Conservation (phyloP, 2,797 vertebrate genomes). For the Chanos chanos region DNA sequence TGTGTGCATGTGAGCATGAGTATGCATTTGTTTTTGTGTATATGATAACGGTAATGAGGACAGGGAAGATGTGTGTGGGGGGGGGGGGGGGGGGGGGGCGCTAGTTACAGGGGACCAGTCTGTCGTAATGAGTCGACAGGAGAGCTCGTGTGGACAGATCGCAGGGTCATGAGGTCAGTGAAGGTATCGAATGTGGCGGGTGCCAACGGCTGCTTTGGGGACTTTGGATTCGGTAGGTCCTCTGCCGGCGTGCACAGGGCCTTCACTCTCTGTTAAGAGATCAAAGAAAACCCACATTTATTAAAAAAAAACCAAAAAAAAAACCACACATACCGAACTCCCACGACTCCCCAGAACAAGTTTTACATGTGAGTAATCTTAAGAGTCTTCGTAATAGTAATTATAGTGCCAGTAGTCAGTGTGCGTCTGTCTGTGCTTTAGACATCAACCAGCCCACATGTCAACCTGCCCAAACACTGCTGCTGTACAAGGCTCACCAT, state of each 20-base stretch:
- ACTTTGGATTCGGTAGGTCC: conserved; percentile 46
- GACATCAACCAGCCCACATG: too few species aligned
- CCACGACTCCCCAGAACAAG: too few species aligned
- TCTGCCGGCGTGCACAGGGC: conserved; percentile 62
- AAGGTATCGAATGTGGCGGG: conserved; percentile 64
- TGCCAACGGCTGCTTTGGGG: conserved; percentile 35
- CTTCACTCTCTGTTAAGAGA: conserved; percentile 59
- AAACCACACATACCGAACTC: neutral
- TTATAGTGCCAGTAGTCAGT: too few species aligned
- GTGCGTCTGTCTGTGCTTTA: too few species aligned
- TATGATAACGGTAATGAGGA: neutral
- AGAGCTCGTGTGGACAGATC: conserved; percentile 16
- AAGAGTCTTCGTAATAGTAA: too few species aligned
- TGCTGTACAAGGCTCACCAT: too few species aligned
- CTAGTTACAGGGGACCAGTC: neutral
- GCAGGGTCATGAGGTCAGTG: conserved; percentile 60
- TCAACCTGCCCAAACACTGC: too few species aligned
- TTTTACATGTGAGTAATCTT: too few species aligned
- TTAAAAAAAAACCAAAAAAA: neutral
- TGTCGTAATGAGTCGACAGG: neutral
- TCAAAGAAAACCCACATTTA: conserved; percentile 11
- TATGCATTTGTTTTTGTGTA: neutral
- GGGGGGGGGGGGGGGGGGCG: too few species aligned
- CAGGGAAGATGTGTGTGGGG: too few species aligned
- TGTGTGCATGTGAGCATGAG: too few species aligned